Evolutionary conservation across 2,888 invertebrate genomes (phyloP).

Genomic region (Ptilodon capucinus): DNA sequence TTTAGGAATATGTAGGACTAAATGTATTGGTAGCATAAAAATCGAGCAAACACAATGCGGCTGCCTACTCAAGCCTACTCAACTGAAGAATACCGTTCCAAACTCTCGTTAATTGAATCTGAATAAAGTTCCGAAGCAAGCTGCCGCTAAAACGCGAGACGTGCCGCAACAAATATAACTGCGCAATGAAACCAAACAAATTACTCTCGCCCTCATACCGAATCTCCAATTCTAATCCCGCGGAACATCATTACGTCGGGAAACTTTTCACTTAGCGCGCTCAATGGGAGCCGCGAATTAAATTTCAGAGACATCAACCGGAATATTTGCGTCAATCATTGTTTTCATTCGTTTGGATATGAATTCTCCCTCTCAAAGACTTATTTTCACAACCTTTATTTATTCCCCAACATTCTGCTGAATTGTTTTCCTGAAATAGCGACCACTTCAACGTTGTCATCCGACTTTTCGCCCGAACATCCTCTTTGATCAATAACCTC

Average conservation of each 20-base stretch:
- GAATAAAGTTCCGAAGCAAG: slow-evolving; percentile 16
- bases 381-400: no score
- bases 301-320: slow-evolving; percentile 24
- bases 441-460: slow-evolving; percentile 14
- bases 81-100: background rate
- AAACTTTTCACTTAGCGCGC: slow-evolving; percentile 57
- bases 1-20: no score
- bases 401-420: background rate
- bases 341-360: slow-evolving; percentile 15
- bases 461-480: slow-evolving; percentile 20
- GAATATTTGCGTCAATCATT: slow-evolving; percentile 37
- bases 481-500: slow-evolving; percentile 64
- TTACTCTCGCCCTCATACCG: slow-evolving; percentile 30
- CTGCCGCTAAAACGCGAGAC: slow-evolving; percentile 24
- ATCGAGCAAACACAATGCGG: no score
- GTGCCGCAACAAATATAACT: slow-evolving; percentile 24
- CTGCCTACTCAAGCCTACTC: background rate
- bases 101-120: slow-evolving; percentile 14
- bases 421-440: slow-evolving; percentile 1
- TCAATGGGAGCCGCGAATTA: slow-evolving; percentile 43
- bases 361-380: no score
- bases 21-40: no score
- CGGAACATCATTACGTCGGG: slow-evolving; percentile 42
- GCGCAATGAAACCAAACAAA: slow-evolving; percentile 41
- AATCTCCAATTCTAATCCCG: slow-evolving; percentile 53